Conservation (phyloP, 2,797 vertebrate genomes). For the Chiroxiphia lanceolata region DNA sequence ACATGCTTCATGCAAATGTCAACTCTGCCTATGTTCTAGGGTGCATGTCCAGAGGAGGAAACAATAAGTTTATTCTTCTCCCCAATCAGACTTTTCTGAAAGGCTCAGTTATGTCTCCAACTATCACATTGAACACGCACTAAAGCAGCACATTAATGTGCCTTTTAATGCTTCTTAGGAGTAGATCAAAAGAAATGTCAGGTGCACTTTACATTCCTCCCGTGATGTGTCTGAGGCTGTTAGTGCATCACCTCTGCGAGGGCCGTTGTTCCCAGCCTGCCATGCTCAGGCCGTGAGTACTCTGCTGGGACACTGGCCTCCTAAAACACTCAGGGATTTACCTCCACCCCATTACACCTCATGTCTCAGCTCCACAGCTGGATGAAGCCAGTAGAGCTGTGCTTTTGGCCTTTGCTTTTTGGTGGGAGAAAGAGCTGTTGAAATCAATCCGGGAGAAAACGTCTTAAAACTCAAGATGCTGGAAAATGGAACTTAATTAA, state of each 20-base stretch:
- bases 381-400: background rate
- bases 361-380: background rate
- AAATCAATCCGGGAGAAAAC: constrained; percentile 50
- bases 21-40: constrained; percentile 28
- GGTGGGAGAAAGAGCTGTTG: background rate
- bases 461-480: constrained; percentile 26
- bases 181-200: constrained; percentile 52
- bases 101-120: constrained; percentile 28
- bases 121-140: background rate
- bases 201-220: constrained; percentile 60
- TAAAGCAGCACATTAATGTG: constrained; percentile 32
- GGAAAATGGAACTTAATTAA: constrained; percentile 51
- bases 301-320: background rate
- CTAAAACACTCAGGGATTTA: background rate
- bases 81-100: constrained; percentile 31
- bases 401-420: background rate
- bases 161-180: constrained; percentile 45
- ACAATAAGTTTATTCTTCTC: constrained; percentile 67
- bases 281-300: accelerated
- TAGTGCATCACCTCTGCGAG: background rate
- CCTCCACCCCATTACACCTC: background rate
- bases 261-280: background rate
- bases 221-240: background rate
- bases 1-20: constrained; percentile 46
- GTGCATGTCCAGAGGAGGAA: constrained; percentile 39